Conservation (phyloP, 2,797 vertebrate species). For the Eulemur rubriventer region DNA sequence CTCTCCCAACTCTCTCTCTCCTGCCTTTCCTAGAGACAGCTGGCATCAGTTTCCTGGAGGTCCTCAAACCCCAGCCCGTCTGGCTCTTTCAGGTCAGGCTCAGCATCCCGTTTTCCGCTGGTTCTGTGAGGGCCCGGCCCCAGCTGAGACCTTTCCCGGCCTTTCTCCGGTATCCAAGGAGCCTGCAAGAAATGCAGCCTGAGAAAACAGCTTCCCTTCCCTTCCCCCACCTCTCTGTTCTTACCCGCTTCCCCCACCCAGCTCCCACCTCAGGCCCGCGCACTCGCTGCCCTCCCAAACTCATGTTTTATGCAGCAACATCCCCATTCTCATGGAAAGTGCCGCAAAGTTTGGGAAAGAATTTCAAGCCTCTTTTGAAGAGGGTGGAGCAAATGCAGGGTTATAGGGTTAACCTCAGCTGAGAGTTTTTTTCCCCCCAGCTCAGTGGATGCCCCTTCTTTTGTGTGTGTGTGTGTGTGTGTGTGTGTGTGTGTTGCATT, state of each 20-base stretch:
- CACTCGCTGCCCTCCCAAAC: slow-evolving; percentile 65
- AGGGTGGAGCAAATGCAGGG: slow-evolving; percentile 53
- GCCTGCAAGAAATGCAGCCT: slow-evolving; percentile 80
- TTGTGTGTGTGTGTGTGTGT: not conserved
- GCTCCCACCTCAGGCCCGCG: slow-evolving; percentile 12
- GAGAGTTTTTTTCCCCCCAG: not conserved
- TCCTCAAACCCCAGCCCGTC: slow-evolving; percentile 68
- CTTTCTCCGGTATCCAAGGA: slow-evolving; percentile 85
- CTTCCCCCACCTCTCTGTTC: slow-evolving; percentile 63
- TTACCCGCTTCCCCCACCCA: not conserved
- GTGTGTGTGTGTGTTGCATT: not conserved
- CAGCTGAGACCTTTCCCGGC: slow-evolving; percentile 80
- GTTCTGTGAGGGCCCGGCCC: slow-evolving; percentile 72
- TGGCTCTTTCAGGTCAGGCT: slow-evolving; percentile 68
- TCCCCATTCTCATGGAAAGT: slow-evolving; percentile 81
- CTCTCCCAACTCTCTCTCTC: slow-evolving; percentile 50
- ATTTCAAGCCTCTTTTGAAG: slow-evolving; percentile 69
- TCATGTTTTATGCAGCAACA: slow-evolving; percentile 84
- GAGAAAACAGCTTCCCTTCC: slow-evolving; percentile 78
- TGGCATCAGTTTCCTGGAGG: slow-evolving; percentile 74
- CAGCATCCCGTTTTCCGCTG: slow-evolving; percentile 76
- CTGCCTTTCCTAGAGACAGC: slow-evolving; percentile 66
- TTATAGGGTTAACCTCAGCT: slow-evolving; percentile 58
- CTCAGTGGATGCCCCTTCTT: not conserved
- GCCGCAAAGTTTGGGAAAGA: slow-evolving; percentile 78